Evolutionary conservation across 2,113 vertebrate species (phyloP), one percentile per base, ranked within the genome.

Genomic region (Oncorhynchus clarkii): DNA sequence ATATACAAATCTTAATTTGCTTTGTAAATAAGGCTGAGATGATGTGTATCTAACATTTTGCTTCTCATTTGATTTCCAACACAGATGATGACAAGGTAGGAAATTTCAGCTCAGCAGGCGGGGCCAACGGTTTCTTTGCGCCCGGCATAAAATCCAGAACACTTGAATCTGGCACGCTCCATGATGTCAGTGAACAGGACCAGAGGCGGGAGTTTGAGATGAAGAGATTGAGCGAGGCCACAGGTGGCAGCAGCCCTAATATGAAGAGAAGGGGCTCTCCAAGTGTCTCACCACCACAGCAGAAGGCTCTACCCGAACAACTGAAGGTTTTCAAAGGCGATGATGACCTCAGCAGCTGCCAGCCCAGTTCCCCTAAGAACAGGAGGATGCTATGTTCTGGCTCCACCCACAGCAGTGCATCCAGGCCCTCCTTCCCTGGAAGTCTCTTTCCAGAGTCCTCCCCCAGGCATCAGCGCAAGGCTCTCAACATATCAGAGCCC

Each of bases 401-500:
- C 0, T 93, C 78, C 20, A 91, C 96, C 71, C 86, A 91, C 62
- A 89, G 90, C 0, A 1, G 92, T 82, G 96, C 95, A 2, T 94
- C 96, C 0, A 87, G 92, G 24, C 93, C 93, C 8, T 92, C 93
- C 5, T 94, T 94, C 60, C 92, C 94, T 7, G 95, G 96, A 81
- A 95, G 93, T 82, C 94, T 98, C 64, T 99, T 99, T 82, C 97
- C 97, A 84, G 97, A 99, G 85, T 96, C 96, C 1, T 98, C 97
- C 0, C 96, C 97, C 0, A 92, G 95, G 24, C 96, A 98, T 85
- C 96, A 97, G 72, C 93, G 96, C 59, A 96, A 98, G 82, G 97
- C 95, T 9, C 89, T 99, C 82, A 98, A 98, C 89, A 99, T 99
- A 87, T 99, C 97, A 0, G 97, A 99, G 88, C 97, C 97, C 1